Evolutionary conservation across 64 coral and sea anemone genomes (phyloP), one percentile per base, ranked within the genome.

Genomic region (Montipora capricornis): DNA sequence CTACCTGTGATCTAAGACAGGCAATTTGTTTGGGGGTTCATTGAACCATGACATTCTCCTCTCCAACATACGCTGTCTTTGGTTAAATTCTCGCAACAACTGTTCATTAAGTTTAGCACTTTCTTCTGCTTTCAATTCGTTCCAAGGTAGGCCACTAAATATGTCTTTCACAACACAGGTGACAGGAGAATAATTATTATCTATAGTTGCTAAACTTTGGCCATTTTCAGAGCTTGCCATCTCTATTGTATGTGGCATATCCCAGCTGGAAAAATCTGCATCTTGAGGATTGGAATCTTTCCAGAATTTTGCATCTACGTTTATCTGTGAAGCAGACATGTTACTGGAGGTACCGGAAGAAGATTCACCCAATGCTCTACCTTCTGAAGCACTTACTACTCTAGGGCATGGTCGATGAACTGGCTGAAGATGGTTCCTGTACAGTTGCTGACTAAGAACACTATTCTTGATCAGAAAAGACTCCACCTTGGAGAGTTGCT

Each of bases 401-500:
- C 20, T 5, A 24, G 14, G 10, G 15, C 9, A 15, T 11, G 3
- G 26, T 47, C 14, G 44, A 86, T 12, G 8, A 3, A 19, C 8
- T 5, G 78, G 73, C 2, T 29, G 47, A 6, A 3, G 64, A 50
- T 16, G 15, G 26, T 29, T 82, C 74, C 5, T 47, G 22, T 79
- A 69, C 11, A 71, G 81, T 53, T 86, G 80, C 50, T 79, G 74
- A 7, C 50, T 64, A 49, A 69, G 93, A 74, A 83, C 88, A 83
- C 66, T 49, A 76, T 90, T 68, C 61, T 75, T 95, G 20, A 90
- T 71, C 24, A 95, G 49, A 44, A 96, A 88, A 4, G 82, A 80
- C 15, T 96, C 95, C 66, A 96, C 47, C 58, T 73, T 90, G 16
- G 55, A 53, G n/a, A 96, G 69, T 53, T 79, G 70, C 68, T 88